Evolutionary conservation across 2,888 invertebrate genomes (phyloP).

Genomic region (Epirrhoe alternata): DNA sequence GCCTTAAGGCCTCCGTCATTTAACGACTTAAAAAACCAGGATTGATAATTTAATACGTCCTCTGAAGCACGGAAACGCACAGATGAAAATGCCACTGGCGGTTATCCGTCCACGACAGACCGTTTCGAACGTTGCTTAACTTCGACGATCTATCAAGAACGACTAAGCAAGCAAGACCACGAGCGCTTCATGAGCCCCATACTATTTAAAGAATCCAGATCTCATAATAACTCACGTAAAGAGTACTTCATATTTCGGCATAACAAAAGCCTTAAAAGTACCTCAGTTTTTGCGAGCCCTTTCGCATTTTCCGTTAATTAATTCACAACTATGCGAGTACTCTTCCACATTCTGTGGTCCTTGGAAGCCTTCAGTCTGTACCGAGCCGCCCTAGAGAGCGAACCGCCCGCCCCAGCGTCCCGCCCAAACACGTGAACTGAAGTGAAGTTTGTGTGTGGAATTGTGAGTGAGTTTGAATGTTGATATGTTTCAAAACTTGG

Average conservation of each 20-base stretch:
- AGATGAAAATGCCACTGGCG: no score
- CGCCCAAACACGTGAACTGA: conserved; percentile 23
- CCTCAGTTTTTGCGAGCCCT: conserved; percentile 2
- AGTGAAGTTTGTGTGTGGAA: conserved; percentile 28
- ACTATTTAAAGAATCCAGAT: no score
- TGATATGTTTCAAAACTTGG: conserved; percentile 1
- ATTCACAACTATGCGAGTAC: conserved; percentile 19
- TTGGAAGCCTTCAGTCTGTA: conserved; percentile 34
- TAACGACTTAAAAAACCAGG: no score
- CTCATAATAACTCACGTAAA: not conserved
- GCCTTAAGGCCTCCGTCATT: no score
- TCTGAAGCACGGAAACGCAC: no score
- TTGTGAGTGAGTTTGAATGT: conserved; percentile 10
- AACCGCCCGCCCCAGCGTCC: conserved; percentile 30
- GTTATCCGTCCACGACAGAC: no score
- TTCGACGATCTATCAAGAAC: no score
- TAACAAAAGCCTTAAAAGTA: not conserved
- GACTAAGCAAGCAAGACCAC: no score
- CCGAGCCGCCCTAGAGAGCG: conserved; percentile 25
- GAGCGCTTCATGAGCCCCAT: no score
- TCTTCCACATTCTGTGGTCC: conserved; percentile 21
- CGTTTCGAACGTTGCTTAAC: no score
- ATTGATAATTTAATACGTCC: no score
- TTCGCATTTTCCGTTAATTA: conserved; percentile 24
- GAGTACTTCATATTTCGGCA: conserved; percentile 5